A percentile compares a stretch with the other conserved stretches of the same genome.
Evolutionary conservation across 2,113 vertebrate species (phyloP).

Genomic region (Halichoeres trimaculatus): DNA sequence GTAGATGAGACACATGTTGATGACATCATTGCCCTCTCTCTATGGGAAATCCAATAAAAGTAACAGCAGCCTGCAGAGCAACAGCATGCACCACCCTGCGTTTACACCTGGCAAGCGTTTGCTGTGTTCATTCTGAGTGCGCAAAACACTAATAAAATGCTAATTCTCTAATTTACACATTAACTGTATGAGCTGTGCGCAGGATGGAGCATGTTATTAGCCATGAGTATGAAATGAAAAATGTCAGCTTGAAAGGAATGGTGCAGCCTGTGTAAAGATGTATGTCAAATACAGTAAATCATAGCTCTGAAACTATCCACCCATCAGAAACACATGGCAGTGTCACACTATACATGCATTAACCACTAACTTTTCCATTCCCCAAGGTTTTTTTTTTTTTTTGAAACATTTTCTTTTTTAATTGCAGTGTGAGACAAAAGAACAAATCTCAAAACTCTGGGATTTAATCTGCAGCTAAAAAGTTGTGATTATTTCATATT

Average conservation of each 20-base stretch:
- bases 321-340: neutral
- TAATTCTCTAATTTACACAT: constrained; percentile 1
- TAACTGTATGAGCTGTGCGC: neutral
- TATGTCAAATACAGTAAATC: no score
- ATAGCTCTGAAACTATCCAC: neutral
- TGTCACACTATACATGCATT: constrained; percentile 1
- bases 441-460: no score
- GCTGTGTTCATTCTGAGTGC: neutral
- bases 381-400: no score
- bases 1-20: constrained; percentile 68
- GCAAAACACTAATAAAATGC: constrained; percentile 11
- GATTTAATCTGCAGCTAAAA: no score
- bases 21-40: constrained; percentile 68
- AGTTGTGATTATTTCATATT: no score
- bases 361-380: neutral
- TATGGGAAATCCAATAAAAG: constrained; percentile 70
- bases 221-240: neutral
- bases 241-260: neutral
- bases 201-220: neutral
- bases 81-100: constrained; percentile 25
- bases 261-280: no score
- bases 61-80: constrained; percentile 33
- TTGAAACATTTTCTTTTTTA: no score
- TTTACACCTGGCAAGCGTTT: constrained; percentile 50
- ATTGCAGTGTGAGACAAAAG: neutral